Evolutionary conservation across 2,888 invertebrate genomes (phyloP).

Genomic region (Athalia cordata): DNA sequence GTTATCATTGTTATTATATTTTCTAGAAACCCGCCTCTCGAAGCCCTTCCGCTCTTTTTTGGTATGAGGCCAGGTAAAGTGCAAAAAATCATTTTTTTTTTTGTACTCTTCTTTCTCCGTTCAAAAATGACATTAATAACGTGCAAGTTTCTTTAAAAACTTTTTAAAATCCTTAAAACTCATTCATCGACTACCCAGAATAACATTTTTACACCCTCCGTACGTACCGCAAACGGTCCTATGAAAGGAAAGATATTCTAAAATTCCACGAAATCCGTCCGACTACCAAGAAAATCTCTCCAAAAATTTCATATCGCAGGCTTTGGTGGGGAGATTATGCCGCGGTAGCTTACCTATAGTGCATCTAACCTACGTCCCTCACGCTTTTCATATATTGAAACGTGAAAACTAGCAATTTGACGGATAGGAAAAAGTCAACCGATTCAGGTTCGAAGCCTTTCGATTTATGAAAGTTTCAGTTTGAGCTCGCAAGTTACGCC

Average conservation of each 20-base stretch:
- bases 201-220: slow-evolving; percentile 37
- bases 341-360: background rate
- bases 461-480: slow-evolving; percentile 27
- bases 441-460: slow-evolving; percentile 4
- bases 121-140: slow-evolving; percentile 19
- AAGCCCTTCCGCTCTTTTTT: background rate
- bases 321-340: background rate
- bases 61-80: background rate
- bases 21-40: background rate
- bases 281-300: background rate
- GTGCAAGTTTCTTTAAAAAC: slow-evolving; percentile 24
- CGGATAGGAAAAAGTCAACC: background rate
- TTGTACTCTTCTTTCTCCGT: background rate
- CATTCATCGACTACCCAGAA: slow-evolving; percentile 18
- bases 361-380: background rate
- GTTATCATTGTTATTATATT: background rate
- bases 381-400: slow-evolving; percentile 12
- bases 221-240: background rate
- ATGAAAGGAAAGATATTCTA: slow-evolving; percentile 23
- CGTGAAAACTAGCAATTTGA: background rate
- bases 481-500: background rate
- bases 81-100: slow-evolving; percentile 6
- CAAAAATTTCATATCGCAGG: slow-evolving; percentile 30
- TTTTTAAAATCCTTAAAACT: slow-evolving; percentile 18
- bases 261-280: slow-evolving; percentile 20